Percentiles rank a stretch among this genome's conserved stretches.
Evolutionary conservation across 2,113 vertebrate species (phyloP).

Genomic region (Callopanchax toddi): DNA sequence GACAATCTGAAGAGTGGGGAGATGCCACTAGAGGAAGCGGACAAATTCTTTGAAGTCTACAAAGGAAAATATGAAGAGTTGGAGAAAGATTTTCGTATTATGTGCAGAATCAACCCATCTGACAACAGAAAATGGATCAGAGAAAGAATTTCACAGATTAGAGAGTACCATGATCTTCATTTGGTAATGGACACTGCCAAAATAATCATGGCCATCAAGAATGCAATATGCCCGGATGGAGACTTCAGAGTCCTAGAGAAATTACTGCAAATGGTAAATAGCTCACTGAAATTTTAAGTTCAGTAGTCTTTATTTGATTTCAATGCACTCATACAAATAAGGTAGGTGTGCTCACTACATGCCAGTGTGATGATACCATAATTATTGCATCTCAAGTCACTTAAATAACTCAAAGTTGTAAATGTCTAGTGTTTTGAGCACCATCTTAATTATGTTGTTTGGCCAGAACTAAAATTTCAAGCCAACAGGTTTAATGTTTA

Average conservation of each 20-base stretch:
- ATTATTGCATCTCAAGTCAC: no score
- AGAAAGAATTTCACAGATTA: slow-evolving; percentile 81
- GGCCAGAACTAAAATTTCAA: no score
- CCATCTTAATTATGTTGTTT: no score
- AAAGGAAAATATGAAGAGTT: slow-evolving; percentile 68
- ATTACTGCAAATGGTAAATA: slow-evolving; percentile 75
- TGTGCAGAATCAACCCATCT: slow-evolving; percentile 60
- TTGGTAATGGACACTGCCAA: slow-evolving; percentile 78
- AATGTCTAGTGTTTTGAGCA: no score
- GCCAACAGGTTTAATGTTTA: no score
- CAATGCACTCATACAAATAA: no score
- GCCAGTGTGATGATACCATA: no score
- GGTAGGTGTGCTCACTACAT: no score
- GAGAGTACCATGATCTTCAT: slow-evolving; percentile 84
- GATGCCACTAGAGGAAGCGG: slow-evolving; percentile 79
- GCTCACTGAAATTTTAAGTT: no score
- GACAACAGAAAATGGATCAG: slow-evolving; percentile 74
- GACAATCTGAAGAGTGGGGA: slow-evolving; percentile 71
- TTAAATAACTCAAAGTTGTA: no score
- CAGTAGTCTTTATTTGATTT: no score
- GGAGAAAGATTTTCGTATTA: slow-evolving; percentile 63
- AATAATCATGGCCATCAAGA: slow-evolving; percentile 78
- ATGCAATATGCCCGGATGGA: slow-evolving; percentile 78
- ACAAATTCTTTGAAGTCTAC: slow-evolving; percentile 76
- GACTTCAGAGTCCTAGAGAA: slow-evolving; percentile 79